These are phyloP conservation scores for Phasia obesa DNA, from an alignment of 2,888 invertebrate species.

Conservation along the genomic window DNA sequence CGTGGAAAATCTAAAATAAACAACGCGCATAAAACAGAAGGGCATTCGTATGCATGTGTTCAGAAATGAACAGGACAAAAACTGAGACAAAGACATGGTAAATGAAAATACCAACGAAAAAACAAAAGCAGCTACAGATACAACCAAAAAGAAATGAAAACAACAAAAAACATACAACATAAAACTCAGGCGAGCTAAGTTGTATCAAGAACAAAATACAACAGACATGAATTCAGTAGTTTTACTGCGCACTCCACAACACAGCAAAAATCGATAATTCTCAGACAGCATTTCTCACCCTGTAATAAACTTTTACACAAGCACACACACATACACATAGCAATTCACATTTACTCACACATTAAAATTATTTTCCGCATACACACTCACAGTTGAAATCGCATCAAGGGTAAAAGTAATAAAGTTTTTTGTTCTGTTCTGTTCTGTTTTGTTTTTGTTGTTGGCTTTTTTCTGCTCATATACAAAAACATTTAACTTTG, in stretches of 20 bases:
- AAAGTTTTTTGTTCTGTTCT: no score
- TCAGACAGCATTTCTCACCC: slow-evolving; percentile 71
- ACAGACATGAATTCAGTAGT: slow-evolving; percentile 54
- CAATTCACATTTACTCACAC: slow-evolving; percentile 44
- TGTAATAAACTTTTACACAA: slow-evolving; percentile 41
- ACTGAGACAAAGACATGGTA: slow-evolving; percentile 39
- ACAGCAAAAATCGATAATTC: slow-evolving; percentile 68
- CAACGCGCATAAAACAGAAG: slow-evolving; percentile 10
- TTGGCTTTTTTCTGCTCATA: background rate
- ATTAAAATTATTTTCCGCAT: slow-evolving; percentile 71
- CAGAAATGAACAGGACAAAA: slow-evolving; percentile 44
- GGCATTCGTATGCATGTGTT: background rate
- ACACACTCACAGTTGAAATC: slow-evolving; percentile 37
- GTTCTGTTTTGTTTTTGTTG: no score
- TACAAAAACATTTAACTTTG: slow-evolving; percentile 20
- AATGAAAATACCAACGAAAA: slow-evolving; percentile 51
- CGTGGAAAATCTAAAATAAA: slow-evolving; percentile 58
- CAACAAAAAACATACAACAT: slow-evolving; percentile 31
- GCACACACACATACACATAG: slow-evolving; percentile 44
- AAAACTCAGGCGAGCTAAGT: slow-evolving; percentile 38
- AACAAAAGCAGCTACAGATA: slow-evolving; percentile 41
- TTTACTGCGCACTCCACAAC: slow-evolving; percentile 70
- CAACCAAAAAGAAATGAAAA: slow-evolving; percentile 31
- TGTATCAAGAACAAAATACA: slow-evolving; percentile 36
- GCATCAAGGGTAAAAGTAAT: slow-evolving; percentile 71